Evolutionary conservation across 1,140 invertebrate species (phyloP).

Genomic region (Archivesica marissinica): DNA sequence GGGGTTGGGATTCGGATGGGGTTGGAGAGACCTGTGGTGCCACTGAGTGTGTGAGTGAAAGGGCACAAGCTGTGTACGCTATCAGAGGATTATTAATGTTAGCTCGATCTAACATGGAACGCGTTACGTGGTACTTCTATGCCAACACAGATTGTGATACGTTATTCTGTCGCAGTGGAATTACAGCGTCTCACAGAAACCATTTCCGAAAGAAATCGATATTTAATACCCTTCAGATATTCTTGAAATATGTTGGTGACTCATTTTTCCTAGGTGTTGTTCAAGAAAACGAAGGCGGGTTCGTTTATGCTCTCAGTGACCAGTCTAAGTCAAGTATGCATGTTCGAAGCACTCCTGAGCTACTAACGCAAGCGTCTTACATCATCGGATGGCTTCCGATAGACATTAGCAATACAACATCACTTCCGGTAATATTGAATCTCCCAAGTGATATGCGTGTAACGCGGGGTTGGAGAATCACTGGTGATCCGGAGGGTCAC

Average conservation of each 20-base stretch:
- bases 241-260: constrained; percentile 65
- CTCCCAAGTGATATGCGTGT: neutral
- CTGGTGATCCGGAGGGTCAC: neutral
- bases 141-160: constrained; percentile 69
- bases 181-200: constrained; percentile 63
- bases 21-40: constrained; percentile 63
- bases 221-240: constrained; percentile 64
- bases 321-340: neutral
- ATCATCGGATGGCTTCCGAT: constrained; percentile 72
- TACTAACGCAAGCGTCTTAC: constrained; percentile 45
- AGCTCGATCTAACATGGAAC: constrained; percentile 61
- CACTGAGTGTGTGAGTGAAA: constrained; percentile 71
- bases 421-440: constrained; percentile 1
- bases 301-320: constrained; percentile 67
- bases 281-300: constrained; percentile 64
- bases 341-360: neutral
- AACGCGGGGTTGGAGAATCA: constrained; percentile 14
- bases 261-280: constrained; percentile 59
- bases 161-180: constrained; percentile 72
- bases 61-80: constrained; percentile 70
- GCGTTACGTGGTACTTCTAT: constrained; percentile 75
- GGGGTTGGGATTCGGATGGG: constrained; percentile 74
- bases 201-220: constrained; percentile 70
- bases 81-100: constrained; percentile 68
- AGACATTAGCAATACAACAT: constrained; percentile 41